These are phyloP conservation scores for Sinohyriopsis cumingii DNA, from an alignment of 2,888 invertebrate species.

Conservation along the genomic window DNA sequence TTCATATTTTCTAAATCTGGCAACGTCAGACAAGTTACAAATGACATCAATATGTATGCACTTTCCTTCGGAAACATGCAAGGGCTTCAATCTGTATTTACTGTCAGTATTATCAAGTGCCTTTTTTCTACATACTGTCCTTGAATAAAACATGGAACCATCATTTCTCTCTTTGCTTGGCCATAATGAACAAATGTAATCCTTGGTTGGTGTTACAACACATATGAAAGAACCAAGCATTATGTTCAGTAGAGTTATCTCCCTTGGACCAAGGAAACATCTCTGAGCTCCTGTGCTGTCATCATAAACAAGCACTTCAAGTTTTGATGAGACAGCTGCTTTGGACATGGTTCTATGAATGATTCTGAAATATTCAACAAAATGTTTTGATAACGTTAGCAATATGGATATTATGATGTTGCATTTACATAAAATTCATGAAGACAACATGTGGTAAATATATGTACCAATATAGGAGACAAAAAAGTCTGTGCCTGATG, in stretches of 20 bases:
- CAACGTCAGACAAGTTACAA: conserved; percentile 22
- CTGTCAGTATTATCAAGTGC: too few relatives aligned
- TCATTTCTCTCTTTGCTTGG: conserved; percentile 13
- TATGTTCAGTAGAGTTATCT: conserved; percentile 20
- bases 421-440: too few relatives aligned
- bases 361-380: too few relatives aligned
- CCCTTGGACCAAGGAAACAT: conserved; percentile 31
- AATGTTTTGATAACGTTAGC: too few relatives aligned
- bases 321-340: too few relatives aligned
- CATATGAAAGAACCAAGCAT: conserved; percentile 30
- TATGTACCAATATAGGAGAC: too few relatives aligned
- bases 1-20: conserved; percentile 16
- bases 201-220: conserved; percentile 12
- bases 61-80: too few relatives aligned
- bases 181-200: conserved; percentile 43
- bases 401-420: too few relatives aligned
- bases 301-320: not conserved
- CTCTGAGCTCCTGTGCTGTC: conserved; percentile 27
- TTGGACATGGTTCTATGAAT: too few relatives aligned
- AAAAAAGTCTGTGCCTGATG: too few relatives aligned
- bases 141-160: conserved; percentile 9
- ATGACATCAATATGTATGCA: conserved; percentile 23
- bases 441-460: too few relatives aligned
- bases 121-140: not conserved
- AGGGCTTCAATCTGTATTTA: not conserved